Percentiles rank a stretch among this genome's conserved stretches.
Conservation (phyloP, 2,888 invertebrate species). For the Parnassius apollo region DNA sequence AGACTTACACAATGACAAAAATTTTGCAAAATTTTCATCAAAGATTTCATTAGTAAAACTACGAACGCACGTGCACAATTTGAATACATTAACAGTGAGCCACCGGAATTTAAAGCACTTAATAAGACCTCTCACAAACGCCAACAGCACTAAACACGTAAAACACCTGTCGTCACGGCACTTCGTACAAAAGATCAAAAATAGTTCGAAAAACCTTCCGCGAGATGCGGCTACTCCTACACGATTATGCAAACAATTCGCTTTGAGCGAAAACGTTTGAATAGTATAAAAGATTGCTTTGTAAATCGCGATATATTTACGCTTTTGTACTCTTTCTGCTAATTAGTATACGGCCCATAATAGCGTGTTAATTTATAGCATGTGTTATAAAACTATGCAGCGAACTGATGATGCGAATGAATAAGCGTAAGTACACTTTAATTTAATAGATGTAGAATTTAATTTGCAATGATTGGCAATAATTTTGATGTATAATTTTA, state of each 20-base stretch:
- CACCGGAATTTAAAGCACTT: constrained; percentile 38
- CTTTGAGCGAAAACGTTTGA: constrained; percentile 34
- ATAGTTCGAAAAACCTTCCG: constrained; percentile 55
- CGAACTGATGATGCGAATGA: constrained; percentile 13
- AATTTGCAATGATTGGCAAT: constrained; percentile 2
- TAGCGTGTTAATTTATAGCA: constrained; percentile 14
- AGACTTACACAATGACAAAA: constrained; percentile 48
- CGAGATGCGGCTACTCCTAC: constrained; percentile 35
- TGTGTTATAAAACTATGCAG: constrained; percentile 11
- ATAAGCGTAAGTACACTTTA: constrained; percentile 16
- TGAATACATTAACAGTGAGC: constrained; percentile 29
- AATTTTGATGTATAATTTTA: background rate
- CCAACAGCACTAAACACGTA: constrained; percentile 31
- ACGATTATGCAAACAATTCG: constrained; percentile 50
- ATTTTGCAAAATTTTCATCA: constrained; percentile 50
- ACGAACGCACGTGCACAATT: constrained; percentile 34
- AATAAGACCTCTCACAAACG: constrained; percentile 50
- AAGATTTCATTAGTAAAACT: constrained; percentile 45
- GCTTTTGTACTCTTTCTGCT: constrained; percentile 14
- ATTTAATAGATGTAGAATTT: constrained; percentile 11
- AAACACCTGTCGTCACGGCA: constrained; percentile 40
- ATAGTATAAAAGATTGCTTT: constrained; percentile 21
- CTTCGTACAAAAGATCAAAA: constrained; percentile 39
- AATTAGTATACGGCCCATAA: constrained; percentile 22
- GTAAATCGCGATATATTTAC: constrained; percentile 2